Evolutionary conservation across 2,113 vertebrate species (phyloP).

Genomic region (Progne subis): DNA sequence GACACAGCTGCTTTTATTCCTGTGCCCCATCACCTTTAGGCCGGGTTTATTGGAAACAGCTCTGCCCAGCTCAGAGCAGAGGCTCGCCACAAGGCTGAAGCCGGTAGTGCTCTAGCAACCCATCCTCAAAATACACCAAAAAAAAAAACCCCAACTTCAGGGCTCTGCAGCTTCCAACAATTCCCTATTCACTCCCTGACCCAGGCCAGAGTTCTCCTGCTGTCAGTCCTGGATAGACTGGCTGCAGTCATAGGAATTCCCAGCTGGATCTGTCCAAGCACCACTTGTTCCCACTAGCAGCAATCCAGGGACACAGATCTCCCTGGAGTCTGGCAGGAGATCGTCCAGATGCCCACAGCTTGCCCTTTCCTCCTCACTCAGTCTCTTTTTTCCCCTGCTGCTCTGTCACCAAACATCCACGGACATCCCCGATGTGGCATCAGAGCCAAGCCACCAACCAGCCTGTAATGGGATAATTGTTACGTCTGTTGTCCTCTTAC

Average conservation of each 20-base stretch:
- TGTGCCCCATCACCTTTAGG: neutral
- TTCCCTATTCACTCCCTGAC: neutral
- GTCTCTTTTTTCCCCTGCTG: neutral
- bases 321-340: neutral
- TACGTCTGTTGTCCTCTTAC: neutral
- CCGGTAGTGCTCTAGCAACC: neutral
- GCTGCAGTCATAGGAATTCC: neutral
- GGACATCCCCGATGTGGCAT: neutral
- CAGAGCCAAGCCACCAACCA: slow-evolving; percentile 43
- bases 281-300: neutral
- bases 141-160: neutral
- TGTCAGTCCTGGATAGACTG: neutral
- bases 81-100: neutral
- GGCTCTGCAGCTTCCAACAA: neutral
- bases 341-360: neutral
- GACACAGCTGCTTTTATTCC: neutral
- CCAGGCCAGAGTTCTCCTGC: neutral
- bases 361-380: neutral
- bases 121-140: neutral
- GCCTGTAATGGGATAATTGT: neutral
- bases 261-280: neutral
- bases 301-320: neutral
- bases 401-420: neutral
- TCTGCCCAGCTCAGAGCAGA: neutral
- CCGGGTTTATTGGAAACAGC: neutral